Evolutionary conservation across 2,113 vertebrate species (phyloP), one percentile per base, ranked within the genome.

Genomic region (Axis porcinus): DNA sequence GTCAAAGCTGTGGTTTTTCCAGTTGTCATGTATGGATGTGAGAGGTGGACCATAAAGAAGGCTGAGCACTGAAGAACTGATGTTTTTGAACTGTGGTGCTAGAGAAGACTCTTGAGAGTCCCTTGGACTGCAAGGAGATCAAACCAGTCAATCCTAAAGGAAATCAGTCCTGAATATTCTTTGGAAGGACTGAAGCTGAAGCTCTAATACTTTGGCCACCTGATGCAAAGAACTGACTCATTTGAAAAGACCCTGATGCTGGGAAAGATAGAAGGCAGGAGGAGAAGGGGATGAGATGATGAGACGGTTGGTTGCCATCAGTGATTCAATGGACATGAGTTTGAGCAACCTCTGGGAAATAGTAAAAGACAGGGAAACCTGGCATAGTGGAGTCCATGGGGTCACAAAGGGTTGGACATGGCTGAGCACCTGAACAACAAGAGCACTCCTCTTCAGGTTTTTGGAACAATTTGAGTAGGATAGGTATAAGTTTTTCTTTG

Each of bases 331-430:
- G 67, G 19, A 70, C 19, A 70, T 12, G 67, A 36, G 10, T 70
- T 70, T 70, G 67, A 40, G 67, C 19, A 70, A 12, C 5, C 19
- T 40, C 30, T 62, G 33, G 33, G 33, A n/a, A 33, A 19, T 19
- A 70, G 67, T 40, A 70, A 40, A 70, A n/a, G 67, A 23, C 19
- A 70, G 10, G 19, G 67, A 70, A 40, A 2, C 67, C 64, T 70
- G n/a, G 67, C 64, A 70, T 36, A 70, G 19, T 70, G n/a, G n/a
- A 70, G n/a, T 40, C 67, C n/a, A 40, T 40, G 67, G n/a, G n/a
- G 19, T 70, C 2, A 1, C n/a, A 70, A 40, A 70, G n/a, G 2
- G n/a, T 40, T 70, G 67, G 67, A 70, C 67, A 70, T 0, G 1
- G 19, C n/a, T 40, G 67, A 70, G 10, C 67, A 40, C 6, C 21